phyloP scores from a whole-genome alignment of 2,113 vertebrate genomes.

The Probosciger aterrimus region DNA sequence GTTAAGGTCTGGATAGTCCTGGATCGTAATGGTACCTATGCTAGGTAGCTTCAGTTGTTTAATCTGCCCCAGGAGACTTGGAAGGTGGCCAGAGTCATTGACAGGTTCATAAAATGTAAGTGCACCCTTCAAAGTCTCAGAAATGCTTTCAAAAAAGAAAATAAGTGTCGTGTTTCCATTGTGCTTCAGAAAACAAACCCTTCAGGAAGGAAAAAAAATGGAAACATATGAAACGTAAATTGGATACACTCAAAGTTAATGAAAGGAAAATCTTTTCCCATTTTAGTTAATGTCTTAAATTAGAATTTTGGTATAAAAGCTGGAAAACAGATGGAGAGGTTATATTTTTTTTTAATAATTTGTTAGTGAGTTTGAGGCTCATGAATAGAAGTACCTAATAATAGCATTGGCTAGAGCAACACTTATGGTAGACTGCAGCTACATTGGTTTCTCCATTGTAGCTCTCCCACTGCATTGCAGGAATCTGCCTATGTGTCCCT shows the following conservation, averaged over 20 bases:
- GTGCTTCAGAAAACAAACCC: slow-evolving; percentile 46
- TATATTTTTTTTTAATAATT: slow-evolving; percentile 34
- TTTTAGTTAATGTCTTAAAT: slow-evolving; percentile 63
- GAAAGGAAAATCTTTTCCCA: slow-evolving; percentile 68
- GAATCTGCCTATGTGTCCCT: background rate
- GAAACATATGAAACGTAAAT: slow-evolving; percentile 59
- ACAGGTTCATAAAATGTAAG: slow-evolving; percentile 13
- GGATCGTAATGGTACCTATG: background rate
- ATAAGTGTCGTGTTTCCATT: slow-evolving; percentile 41
- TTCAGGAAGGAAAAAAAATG: slow-evolving; percentile 57
- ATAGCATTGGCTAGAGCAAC: slow-evolving; percentile 10
- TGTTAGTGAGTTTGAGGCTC: slow-evolving; percentile 57
- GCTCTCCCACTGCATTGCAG: background rate
- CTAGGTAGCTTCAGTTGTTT: background rate
- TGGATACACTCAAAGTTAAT: slow-evolving; percentile 61
- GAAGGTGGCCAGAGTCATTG: slow-evolving; percentile 2
- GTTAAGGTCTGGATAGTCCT: background rate
- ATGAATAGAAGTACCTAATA: slow-evolving; percentile 46
- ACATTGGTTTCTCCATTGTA: background rate
- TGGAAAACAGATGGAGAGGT: slow-evolving; percentile 64
- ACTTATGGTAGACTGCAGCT: background rate
- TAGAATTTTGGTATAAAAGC: slow-evolving; percentile 62
- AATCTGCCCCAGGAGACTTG: background rate
- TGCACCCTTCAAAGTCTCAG: slow-evolving; percentile 1
- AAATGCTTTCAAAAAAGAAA: slow-evolving; percentile 30